A percentile compares a stretch with the other conserved stretches of the same genome.
phyloP scores from a whole-genome alignment of 2,888 invertebrate genomes.

The Branchellion lobata region DNA sequence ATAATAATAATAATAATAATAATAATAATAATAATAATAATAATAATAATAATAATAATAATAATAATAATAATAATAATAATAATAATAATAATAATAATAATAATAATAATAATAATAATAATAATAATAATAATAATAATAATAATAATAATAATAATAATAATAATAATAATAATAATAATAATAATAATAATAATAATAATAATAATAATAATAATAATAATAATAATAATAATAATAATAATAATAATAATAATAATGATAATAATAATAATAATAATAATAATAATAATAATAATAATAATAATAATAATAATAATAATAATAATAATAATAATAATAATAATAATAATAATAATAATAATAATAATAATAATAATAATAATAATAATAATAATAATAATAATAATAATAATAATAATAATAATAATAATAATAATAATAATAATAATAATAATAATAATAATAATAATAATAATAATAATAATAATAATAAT shows the following conservation, averaged over 20 bases:
- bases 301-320: neutral
- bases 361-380: slow-evolving; percentile 3
- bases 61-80: slow-evolving; percentile 21
- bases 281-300: slow-evolving; percentile 25
- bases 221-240: slow-evolving; percentile 20
- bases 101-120: slow-evolving; percentile 16
- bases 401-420: neutral
- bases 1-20: slow-evolving; percentile 3
- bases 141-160: neutral
- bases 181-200: neutral
- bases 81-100: slow-evolving; percentile 20
- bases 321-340: neutral
- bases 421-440: slow-evolving; percentile 4
- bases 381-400: neutral
- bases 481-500: slow-evolving; percentile 10
- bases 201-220: neutral
- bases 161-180: neutral
- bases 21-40: slow-evolving; percentile 31
- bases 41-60: slow-evolving; percentile 30
- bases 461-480: slow-evolving; percentile 34
- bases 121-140: neutral
- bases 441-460: neutral
- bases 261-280: slow-evolving; percentile 5
- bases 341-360: neutral
- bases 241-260: slow-evolving; percentile 34